phyloP scores from a whole-genome alignment of 2,888 invertebrate genomes.

The Orchesella flavescens region DNA sequence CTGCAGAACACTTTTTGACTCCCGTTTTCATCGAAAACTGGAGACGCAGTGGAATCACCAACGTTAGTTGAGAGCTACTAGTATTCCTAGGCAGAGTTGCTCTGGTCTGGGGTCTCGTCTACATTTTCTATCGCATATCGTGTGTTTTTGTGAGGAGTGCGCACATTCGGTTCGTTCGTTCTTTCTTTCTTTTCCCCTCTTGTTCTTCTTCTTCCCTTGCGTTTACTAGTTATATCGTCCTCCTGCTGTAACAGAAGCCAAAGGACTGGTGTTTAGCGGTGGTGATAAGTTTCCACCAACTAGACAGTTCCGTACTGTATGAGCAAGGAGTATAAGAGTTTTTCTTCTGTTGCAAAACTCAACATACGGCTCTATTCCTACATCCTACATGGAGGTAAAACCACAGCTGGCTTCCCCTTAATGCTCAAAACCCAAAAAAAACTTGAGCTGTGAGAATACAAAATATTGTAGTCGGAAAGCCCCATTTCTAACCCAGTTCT shows the following conservation, averaged over 20 bases:
- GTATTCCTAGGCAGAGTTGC: background rate
- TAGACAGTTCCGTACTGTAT: slow-evolving; percentile 52
- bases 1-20: slow-evolving; percentile 17
- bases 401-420: background rate
- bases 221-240: too few species aligned
- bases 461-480: background rate
- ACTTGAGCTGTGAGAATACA: background rate
- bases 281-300: slow-evolving; percentile 56
- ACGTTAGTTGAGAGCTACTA: background rate
- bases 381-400: slow-evolving; percentile 18
- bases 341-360: slow-evolving; percentile 22
- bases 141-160: slow-evolving; percentile 5
- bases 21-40: slow-evolving; percentile 6
- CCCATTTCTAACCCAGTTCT: background rate
- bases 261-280: slow-evolving; percentile 50
- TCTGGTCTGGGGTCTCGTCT: background rate
- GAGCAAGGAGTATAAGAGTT: slow-evolving; percentile 37
- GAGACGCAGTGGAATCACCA: background rate
- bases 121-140: slow-evolving; percentile 8
- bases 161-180: slow-evolving; percentile 32
- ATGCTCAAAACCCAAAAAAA: slow-evolving; percentile 8
- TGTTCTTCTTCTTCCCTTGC: too few species aligned
- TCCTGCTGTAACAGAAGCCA: slow-evolving; percentile 49
- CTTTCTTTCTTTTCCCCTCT: slow-evolving; percentile 41
- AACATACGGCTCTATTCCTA: slow-evolving; percentile 30